Evolutionary conservation across 2,888 invertebrate species (phyloP).

Genomic region (Drosophila melanosoma): DNA sequence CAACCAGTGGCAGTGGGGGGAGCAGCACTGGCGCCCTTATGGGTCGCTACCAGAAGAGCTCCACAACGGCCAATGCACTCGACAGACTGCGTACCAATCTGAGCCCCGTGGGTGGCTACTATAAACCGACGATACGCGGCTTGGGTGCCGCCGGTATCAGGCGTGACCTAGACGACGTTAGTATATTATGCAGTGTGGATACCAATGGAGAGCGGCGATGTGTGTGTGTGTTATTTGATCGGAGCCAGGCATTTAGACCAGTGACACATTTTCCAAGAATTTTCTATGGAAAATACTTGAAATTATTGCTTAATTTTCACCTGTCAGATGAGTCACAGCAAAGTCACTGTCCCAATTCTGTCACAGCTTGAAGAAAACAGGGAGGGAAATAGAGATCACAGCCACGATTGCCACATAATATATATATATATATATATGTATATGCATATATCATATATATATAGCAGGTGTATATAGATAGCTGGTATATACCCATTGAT

Average conservation of each 20-base stretch:
- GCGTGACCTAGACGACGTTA: slow-evolving; percentile 82
- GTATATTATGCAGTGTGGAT: slow-evolving; percentile 68
- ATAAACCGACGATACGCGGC: slow-evolving; percentile 84
- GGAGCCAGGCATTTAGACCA: slow-evolving; percentile 19
- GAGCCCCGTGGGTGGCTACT: slow-evolving; percentile 84
- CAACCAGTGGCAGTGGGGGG: slow-evolving; percentile 22
- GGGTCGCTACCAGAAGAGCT: slow-evolving; percentile 82
- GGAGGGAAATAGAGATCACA: slow-evolving; percentile 17
- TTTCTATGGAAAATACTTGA: slow-evolving; percentile 38
- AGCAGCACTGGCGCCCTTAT: slow-evolving; percentile 52
- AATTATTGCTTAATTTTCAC: slow-evolving; percentile 50
- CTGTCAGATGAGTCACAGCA: slow-evolving; percentile 68
- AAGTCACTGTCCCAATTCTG: slow-evolving; percentile 67
- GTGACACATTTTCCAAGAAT: slow-evolving; percentile 51
- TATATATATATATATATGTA: slow-evolving; percentile 16
- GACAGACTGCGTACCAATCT: slow-evolving; percentile 84
- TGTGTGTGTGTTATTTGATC: slow-evolving; percentile 6
- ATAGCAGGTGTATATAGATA: slow-evolving; percentile 58
- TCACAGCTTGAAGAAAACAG: slow-evolving; percentile 44
- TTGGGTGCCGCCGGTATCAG: slow-evolving; percentile 80
- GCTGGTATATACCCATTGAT: slow-evolving; percentile 3
- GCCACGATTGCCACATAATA: slow-evolving; percentile 49
- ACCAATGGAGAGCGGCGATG: slow-evolving; percentile 56
- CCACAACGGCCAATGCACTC: slow-evolving; percentile 82
- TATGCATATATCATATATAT: slow-evolving; percentile 23